phyloP scores from a whole-genome alignment of 2,113 vertebrate genomes.

The Apistogramma diplotaenia region DNA sequence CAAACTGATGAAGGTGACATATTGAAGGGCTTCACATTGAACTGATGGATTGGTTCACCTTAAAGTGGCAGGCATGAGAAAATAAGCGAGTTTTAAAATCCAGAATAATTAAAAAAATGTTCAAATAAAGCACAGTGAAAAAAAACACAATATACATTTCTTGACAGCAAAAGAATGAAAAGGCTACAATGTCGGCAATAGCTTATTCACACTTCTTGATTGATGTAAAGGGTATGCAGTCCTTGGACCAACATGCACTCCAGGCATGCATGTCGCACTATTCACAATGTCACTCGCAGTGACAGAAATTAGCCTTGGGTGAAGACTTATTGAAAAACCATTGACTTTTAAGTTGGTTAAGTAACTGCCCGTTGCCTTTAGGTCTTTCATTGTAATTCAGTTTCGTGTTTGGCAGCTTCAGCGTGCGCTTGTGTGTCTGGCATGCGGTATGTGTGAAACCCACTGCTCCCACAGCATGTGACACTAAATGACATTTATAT shows the following conservation, averaged over 20 bases:
- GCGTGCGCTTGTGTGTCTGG: background rate
- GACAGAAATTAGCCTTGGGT: conserved; percentile 68
- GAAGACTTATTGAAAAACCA: conserved; percentile 75
- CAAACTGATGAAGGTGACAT: conserved; percentile 64
- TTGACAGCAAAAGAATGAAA: background rate
- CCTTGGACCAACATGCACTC: conserved; percentile 11
- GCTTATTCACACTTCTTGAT: background rate
- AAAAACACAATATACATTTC: conserved; percentile 4
- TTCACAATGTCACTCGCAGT: conserved; percentile 38
- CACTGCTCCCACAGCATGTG: conserved; percentile 11
- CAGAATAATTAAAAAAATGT: conserved; percentile 2
- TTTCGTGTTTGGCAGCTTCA: conserved; percentile 16
- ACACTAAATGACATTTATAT: conserved; percentile 71
- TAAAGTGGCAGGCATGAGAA: conserved; percentile 12
- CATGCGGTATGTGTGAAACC: background rate
- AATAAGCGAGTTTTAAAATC: conserved; percentile 15
- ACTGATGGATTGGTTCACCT: conserved; percentile 58
- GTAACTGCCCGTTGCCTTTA: conserved; percentile 67
- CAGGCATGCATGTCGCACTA: conserved; percentile 25
- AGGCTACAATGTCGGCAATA: background rate
- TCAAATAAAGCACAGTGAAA: background rate
- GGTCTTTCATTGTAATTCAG: conserved; percentile 49
- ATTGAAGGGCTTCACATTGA: conserved; percentile 41
- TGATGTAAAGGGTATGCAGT: conserved; percentile 1
- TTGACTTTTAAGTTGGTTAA: conserved; percentile 77